Percentiles rank a stretch among this genome's conserved stretches.
Evolutionary conservation across 2,113 vertebrate species (phyloP).

Genomic region (Pituophis catenifer): DNA sequence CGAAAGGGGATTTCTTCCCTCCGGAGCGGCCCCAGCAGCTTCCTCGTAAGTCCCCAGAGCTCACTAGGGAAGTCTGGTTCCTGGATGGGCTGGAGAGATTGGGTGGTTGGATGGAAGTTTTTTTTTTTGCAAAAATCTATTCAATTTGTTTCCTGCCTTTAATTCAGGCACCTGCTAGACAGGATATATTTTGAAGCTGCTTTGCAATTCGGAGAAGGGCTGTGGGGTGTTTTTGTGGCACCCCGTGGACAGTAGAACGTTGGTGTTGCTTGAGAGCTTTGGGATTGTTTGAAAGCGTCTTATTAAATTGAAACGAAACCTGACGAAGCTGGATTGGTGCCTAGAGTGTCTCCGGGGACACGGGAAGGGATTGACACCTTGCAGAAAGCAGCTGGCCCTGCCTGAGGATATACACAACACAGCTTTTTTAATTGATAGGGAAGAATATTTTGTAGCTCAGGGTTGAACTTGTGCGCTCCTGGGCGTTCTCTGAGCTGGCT

Average conservation of each 20-base stretch:
- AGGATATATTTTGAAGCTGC: not conserved
- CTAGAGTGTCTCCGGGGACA: not conserved
- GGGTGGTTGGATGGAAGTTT: not conserved
- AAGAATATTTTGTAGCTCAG: not conserved
- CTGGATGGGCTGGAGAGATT: not conserved
- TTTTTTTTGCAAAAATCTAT: not conserved
- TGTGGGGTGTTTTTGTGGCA: not conserved
- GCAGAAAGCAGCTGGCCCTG: not conserved
- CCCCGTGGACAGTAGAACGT: not conserved
- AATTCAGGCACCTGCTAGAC: not conserved
- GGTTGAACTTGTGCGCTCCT: not conserved
- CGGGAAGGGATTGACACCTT: not conserved
- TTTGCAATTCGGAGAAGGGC: not conserved
- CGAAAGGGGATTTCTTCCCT: conserved; percentile 91
- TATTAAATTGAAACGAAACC: not conserved
- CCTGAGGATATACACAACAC: not conserved
- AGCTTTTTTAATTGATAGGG: not conserved
- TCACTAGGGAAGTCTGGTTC: accelerated
- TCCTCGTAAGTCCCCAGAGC: conserved; percentile 81
- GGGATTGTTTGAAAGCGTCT: not conserved
- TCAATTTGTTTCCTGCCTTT: not conserved
- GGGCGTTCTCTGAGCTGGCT: no score
- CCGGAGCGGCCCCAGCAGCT: conserved; percentile 87
- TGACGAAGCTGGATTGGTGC: not conserved
- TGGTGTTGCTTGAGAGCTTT: not conserved